Conservation (phyloP, 1,140 invertebrate genomes). For the Drosophila mauritiana region DNA sequence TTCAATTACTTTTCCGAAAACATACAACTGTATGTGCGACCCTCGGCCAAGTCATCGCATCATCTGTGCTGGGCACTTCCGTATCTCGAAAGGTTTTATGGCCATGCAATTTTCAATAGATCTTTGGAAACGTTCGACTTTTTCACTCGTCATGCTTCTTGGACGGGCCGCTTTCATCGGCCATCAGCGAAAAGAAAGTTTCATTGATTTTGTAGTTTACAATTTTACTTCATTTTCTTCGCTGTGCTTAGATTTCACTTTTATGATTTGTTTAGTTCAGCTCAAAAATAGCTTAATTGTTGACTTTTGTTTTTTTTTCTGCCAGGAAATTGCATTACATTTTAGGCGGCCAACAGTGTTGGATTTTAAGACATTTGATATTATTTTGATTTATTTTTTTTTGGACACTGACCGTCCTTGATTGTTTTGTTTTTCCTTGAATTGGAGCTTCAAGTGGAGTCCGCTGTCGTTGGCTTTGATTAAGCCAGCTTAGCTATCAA, state of each 20-base stretch:
- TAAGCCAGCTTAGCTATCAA: slow-evolving; percentile 8
- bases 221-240: slow-evolving; percentile 38
- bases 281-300: slow-evolving; percentile 26
- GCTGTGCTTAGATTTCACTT: slow-evolving; percentile 32
- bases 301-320: slow-evolving; percentile 9
- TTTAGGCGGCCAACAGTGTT: background rate
- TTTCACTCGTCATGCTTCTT: slow-evolving; percentile 39
- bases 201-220: slow-evolving; percentile 47
- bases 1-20: slow-evolving; percentile 58
- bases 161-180: slow-evolving; percentile 37
- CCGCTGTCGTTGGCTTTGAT: slow-evolving; percentile 6
- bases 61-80: slow-evolving; percentile 36
- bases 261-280: slow-evolving; percentile 30
- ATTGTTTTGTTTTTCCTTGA: background rate
- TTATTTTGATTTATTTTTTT: slow-evolving; percentile 13
- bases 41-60: slow-evolving; percentile 21
- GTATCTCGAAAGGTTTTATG: slow-evolving; percentile 4
- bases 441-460: slow-evolving; percentile 2
- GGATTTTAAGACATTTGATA: background rate
- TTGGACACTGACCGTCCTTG: slow-evolving; percentile 14
- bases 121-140: slow-evolving; percentile 26
- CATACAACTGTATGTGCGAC: background rate
- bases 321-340: background rate
- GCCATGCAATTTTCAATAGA: slow-evolving; percentile 41
- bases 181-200: slow-evolving; percentile 48